phyloP scores from a whole-genome alignment of 2,113 vertebrate genomes.

The Elanoides forficatus region DNA sequence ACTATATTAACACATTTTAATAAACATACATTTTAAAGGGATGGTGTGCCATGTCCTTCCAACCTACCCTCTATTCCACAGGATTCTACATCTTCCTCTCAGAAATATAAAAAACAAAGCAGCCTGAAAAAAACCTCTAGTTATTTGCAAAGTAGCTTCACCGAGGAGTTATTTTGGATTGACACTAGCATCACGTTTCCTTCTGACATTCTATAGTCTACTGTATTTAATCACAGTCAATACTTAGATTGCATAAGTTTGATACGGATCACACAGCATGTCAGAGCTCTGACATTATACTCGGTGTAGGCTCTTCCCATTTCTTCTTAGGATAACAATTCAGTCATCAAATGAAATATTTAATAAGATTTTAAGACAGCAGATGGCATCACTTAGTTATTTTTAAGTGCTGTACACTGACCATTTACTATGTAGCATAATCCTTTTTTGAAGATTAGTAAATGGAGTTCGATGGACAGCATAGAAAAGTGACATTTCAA shows the following conservation, averaged over 20 bases:
- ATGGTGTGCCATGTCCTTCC: background rate
- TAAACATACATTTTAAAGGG: background rate
- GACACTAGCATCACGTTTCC: background rate
- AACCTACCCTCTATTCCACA: background rate
- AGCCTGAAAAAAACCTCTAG: background rate
- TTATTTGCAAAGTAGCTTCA: background rate
- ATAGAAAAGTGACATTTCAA: background rate
- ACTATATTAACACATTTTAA: background rate
- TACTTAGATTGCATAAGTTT: background rate
- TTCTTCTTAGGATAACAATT: background rate
- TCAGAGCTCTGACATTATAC: background rate
- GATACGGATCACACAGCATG: background rate
- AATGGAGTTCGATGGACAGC: background rate
- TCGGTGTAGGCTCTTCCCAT: background rate
- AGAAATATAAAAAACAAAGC: background rate
- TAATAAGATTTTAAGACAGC: constrained; percentile 47
- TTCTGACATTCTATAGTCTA: background rate
- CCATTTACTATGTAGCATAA: background rate
- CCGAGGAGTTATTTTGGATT: background rate
- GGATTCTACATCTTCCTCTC: background rate
- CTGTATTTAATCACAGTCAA: background rate
- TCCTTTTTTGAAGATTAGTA: background rate
- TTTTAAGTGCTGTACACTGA: background rate
- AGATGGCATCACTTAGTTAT: constrained; percentile 62
- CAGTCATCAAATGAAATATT: background rate